These are phyloP conservation scores for Nasua narica DNA, from an alignment of 2,797 vertebrate genomes.

Conservation along the genomic window DNA sequence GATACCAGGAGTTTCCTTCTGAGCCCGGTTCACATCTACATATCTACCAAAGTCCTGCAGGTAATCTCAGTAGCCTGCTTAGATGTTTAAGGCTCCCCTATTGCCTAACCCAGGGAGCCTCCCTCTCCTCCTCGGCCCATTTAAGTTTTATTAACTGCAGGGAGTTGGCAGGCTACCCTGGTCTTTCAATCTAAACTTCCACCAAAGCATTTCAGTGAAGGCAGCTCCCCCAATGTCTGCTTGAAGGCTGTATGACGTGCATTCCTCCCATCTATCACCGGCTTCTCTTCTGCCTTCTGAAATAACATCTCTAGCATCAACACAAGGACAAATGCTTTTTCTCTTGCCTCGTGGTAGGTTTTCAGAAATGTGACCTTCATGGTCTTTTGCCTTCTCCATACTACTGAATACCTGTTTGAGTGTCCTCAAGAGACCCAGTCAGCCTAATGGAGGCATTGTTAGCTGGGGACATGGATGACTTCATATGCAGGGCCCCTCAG, in stretches of 20 bases:
- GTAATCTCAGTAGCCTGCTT: neutral
- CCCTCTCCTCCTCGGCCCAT: neutral
- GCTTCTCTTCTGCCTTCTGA: slow-evolving; percentile 62
- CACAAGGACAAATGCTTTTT: slow-evolving; percentile 58
- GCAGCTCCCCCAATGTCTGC: neutral
- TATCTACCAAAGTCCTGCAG: neutral
- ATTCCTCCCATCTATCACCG: slow-evolving; percentile 1
- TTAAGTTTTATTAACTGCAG: slow-evolving; percentile 12
- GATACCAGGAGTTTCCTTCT: neutral
- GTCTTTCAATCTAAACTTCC: slow-evolving; percentile 32
- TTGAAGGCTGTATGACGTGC: neutral
- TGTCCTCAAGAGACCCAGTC: slow-evolving; percentile 50
- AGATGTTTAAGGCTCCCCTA: neutral
- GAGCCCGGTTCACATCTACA: neutral
- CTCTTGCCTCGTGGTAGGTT: slow-evolving; percentile 38
- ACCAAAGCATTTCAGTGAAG: slow-evolving; percentile 57
- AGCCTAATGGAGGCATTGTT: slow-evolving; percentile 67
- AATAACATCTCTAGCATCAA: slow-evolving; percentile 71
- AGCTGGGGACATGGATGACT: slow-evolving; percentile 65
- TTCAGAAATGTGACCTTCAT: slow-evolving; percentile 67
- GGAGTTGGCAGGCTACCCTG: neutral
- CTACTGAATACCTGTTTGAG: slow-evolving; percentile 54
- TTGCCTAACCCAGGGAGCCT: neutral
- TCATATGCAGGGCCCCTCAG: slow-evolving; percentile 40
- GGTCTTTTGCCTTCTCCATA: slow-evolving; percentile 57